Conservation (phyloP, 2,797 vertebrate genomes). For the Scarus forsteni region DNA sequence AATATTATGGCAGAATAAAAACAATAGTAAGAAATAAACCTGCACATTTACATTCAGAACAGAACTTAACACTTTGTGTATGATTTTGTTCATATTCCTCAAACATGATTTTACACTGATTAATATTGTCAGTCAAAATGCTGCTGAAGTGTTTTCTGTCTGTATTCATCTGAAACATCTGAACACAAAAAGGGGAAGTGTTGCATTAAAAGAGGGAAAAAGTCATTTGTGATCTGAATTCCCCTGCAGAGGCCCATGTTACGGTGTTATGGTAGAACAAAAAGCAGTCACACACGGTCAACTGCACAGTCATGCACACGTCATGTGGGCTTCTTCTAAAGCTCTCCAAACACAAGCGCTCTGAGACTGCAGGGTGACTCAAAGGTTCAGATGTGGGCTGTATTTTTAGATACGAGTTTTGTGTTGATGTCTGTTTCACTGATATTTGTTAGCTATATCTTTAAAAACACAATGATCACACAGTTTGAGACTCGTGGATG, state of each 20-base stretch:
- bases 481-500: too few species aligned
- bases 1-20: too few species aligned
- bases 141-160: constrained; percentile 8
- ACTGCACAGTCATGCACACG: constrained; percentile 53
- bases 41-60: too few species aligned
- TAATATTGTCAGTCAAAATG: constrained; percentile 1
- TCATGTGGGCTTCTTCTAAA: constrained; percentile 46
- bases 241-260: constrained; percentile 13
- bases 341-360: not conserved
- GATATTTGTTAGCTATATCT: not conserved
- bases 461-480: not conserved
- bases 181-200: constrained; percentile 41
- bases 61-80: too few species aligned
- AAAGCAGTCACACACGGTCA: constrained; percentile 29
- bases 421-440: not conserved
- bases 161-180: constrained; percentile 15
- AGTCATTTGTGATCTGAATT: constrained; percentile 13
- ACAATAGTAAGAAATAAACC: too few species aligned
- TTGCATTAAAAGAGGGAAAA: constrained; percentile 12
- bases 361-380: not conserved
- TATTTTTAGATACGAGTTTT: not conserved
- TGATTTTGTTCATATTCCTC: too few species aligned
- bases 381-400: not conserved
- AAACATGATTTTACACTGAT: not conserved
- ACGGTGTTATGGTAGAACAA: constrained; percentile 21